A percentile compares a stretch with the other conserved stretches of the same genome.
Conservation (phyloP, 2,797 vertebrate species). For the Naso thynnoides region DNA sequence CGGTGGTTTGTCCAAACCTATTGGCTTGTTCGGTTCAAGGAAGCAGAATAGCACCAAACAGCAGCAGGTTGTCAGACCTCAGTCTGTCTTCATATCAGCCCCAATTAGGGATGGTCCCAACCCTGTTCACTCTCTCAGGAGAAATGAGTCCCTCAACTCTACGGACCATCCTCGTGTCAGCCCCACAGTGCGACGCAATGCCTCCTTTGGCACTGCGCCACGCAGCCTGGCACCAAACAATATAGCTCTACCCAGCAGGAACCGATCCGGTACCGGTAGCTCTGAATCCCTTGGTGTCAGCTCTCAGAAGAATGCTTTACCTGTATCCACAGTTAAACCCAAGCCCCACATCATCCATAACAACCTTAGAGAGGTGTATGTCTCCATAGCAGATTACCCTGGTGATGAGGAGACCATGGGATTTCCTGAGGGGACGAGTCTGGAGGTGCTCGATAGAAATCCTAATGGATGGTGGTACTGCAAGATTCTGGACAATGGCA, state of each 20-base stretch:
- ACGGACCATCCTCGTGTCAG: slow-evolving; percentile 88
- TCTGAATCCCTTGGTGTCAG: slow-evolving; percentile 81
- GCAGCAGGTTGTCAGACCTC: slow-evolving; percentile 94
- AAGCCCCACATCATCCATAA: slow-evolving; percentile 98
- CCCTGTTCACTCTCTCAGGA: slow-evolving; percentile 90
- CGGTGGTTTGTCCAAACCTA: slow-evolving; percentile 91
- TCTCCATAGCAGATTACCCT: slow-evolving; percentile 98
- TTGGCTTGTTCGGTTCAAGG: slow-evolving; percentile 81
- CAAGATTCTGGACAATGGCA: slow-evolving; percentile 94
- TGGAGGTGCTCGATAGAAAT: slow-evolving; percentile 98
- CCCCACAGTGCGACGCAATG: slow-evolving; percentile 90
- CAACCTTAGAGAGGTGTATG: slow-evolving; percentile 93
- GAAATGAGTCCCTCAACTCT: slow-evolving; percentile 95
- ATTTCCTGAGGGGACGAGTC: slow-evolving; percentile 97
- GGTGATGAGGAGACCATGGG: slow-evolving; percentile 98
- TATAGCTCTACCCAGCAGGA: slow-evolving; percentile 71
- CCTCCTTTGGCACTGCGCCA: slow-evolving; percentile 90
- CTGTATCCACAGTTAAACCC: slow-evolving; percentile 93
- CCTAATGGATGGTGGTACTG: slow-evolving; percentile 99
- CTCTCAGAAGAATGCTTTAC: slow-evolving; percentile 88
- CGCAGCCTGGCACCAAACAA: slow-evolving; percentile 71
- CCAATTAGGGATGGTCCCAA: slow-evolving; percentile 77
- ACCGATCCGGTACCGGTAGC: slow-evolving; percentile 79
- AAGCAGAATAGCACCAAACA: slow-evolving; percentile 93
- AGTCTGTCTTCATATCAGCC: slow-evolving; percentile 96